A percentile compares a stretch with the other conserved stretches of the same genome.
These are phyloP conservation scores for Ormyrus labotus DNA, from an alignment of 2,888 invertebrate species.

Conservation along the genomic window DNA sequence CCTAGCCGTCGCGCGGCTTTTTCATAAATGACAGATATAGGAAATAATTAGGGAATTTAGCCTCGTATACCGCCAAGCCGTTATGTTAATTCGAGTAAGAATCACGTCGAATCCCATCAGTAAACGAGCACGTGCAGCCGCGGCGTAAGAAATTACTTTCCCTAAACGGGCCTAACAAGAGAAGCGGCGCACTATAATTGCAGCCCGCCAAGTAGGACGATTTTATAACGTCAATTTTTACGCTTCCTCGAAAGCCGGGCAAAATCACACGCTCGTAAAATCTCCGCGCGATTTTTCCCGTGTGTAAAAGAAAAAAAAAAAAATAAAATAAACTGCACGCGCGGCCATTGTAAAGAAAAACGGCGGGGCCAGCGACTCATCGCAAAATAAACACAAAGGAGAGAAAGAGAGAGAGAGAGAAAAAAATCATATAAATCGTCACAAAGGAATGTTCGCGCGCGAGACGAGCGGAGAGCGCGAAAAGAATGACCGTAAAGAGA, in stretches of 20 bases:
- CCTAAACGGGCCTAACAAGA: slow-evolving; percentile 33
- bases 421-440: too few species aligned
- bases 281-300: too few species aligned
- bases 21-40: not conserved
- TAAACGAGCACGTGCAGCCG: not conserved
- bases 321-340: not conserved
- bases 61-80: not conserved
- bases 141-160: not conserved
- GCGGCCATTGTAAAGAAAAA: not conserved
- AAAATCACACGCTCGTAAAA: slow-evolving; percentile 24
- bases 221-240: slow-evolving; percentile 27
- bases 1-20: too few species aligned
- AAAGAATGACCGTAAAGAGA: too few species aligned
- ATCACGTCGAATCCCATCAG: not conserved
- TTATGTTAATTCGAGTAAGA: not conserved
- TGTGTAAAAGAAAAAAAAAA: not conserved
- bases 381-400: not conserved
- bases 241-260: slow-evolving; percentile 17
- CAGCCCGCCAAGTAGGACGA: slow-evolving; percentile 9
- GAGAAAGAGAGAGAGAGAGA: not conserved
- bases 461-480: too few species aligned
- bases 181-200: not conserved
- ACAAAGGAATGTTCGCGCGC: too few species aligned
- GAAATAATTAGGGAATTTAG: not conserved
- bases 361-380: not conserved